A percentile compares a stretch with the other conserved stretches of the same genome.
phyloP scores from a whole-genome alignment of 2,888 invertebrate genomes.

The Ferdinandea cuprea region DNA sequence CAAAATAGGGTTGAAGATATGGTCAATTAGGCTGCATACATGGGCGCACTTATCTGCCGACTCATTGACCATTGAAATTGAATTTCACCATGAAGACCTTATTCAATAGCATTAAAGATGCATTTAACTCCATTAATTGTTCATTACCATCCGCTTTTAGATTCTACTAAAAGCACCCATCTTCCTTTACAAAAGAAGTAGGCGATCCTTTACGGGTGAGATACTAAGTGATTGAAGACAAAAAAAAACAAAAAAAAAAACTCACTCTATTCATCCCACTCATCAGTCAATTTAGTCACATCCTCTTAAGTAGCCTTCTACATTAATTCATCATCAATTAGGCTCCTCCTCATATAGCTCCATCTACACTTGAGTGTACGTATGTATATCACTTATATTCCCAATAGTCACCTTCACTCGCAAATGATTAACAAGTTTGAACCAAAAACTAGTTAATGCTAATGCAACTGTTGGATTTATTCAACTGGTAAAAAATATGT shows the following conservation, averaged over 20 bases:
- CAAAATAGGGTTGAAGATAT: too few relatives aligned
- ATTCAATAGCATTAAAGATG: too few relatives aligned
- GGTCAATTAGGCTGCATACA: too few relatives aligned
- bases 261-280: not conserved
- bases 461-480: constrained; percentile 31
- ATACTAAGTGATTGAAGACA: not conserved
- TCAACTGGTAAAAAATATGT: not conserved
- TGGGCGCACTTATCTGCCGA: too few relatives aligned
- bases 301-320: constrained; percentile 37
- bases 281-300: constrained; percentile 31
- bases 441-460: constrained; percentile 35
- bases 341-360: constrained; percentile 20
- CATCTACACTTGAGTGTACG: not conserved
- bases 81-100: too few relatives aligned
- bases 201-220: too few relatives aligned
- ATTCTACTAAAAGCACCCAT: too few relatives aligned
- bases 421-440: constrained; percentile 11
- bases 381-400: not conserved
- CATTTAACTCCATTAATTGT: too few relatives aligned
- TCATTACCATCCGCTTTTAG: too few relatives aligned
- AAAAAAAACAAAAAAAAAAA: not conserved
- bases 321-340: constrained; percentile 45
- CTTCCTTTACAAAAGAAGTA: too few relatives aligned
- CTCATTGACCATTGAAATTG: too few relatives aligned
- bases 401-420: not conserved